Base-by-base conservation (phyloP, 2,888 invertebrate species). In the Melipona bicolor region DNA sequence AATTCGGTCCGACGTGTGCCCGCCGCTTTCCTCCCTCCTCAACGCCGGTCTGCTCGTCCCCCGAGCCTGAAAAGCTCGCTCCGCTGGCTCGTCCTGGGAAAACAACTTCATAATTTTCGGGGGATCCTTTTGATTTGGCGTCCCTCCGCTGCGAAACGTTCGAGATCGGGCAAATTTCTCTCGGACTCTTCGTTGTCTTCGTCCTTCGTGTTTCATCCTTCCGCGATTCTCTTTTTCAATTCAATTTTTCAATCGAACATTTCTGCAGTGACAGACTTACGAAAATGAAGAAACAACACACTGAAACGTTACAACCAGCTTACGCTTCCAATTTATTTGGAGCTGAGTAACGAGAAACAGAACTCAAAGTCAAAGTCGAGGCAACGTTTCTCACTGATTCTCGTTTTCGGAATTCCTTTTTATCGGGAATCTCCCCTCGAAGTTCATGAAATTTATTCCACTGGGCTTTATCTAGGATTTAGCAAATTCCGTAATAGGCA, bases 41-140 rank as follows among this genome's bases (percentile, higher is more conserved):
- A 49, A 21, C 21, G 59, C n/a, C 62, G 36, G 43, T 52, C 70
- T 64, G 62, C 64, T 71, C 4, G 32, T 68, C 78, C 69, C 54
- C 21, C 52, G 62, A 68, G 70, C 32, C 21, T 71, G 50, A 75
- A 76, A 89, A 84, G 71, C 78, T 80, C 72, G 77, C 77, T 62
- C 75, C 21, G 49, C 49, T 54, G 49, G 43, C 24, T 50, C 77
- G 75, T 32, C 59, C 43, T 54, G 81, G 81, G 81, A 87, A 87
- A 88, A 87, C 89, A 88, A 87, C 79, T 88, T 89, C 81, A 85
- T 84, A 88, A 88, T 88, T 87, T 87, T 85, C 70, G 49, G 69
- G 43, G 65, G 73, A 69, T 65, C 81, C 78, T 75, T 71, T 78
- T 73, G 87, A 85, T 81, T 87, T 80, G 81, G 71, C 83, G 73